phyloP scores from a whole-genome alignment of 2,888 invertebrate species.

The Leptinotarsa rubiginosa region DNA sequence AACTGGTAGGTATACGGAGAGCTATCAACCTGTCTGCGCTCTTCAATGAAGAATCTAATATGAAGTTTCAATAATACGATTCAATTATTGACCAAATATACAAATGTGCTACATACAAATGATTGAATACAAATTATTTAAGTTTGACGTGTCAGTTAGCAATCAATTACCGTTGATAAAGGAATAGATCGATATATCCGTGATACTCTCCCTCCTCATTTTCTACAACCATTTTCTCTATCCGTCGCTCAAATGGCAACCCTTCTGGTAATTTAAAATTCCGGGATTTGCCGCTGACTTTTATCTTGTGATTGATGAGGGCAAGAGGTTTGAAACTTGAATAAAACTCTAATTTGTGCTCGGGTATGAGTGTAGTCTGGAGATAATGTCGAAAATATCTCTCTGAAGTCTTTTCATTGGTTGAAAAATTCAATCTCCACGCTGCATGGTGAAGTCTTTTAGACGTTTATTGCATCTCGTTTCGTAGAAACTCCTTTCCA shows the following conservation, averaged over 20 bases:
- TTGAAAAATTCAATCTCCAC: slow-evolving; percentile 32
- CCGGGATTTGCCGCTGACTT: slow-evolving; percentile 26
- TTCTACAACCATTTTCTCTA: background rate
- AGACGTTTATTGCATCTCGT: slow-evolving; percentile 10
- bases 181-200: background rate
- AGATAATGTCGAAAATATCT: slow-evolving; percentile 37
- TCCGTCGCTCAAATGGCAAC: background rate
- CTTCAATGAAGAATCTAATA: no score
- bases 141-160: background rate
- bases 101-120: background rate
- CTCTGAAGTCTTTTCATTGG: slow-evolving; percentile 19
- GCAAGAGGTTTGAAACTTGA: slow-evolving; percentile 29
- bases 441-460: background rate
- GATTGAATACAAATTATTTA: background rate
- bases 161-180: background rate
- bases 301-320: slow-evolving; percentile 36
- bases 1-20: no score
- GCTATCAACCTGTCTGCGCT: no score
- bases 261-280: slow-evolving; percentile 26
- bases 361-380: slow-evolving; percentile 34
- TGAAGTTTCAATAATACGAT: no score
- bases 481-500: background rate
- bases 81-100: no score
- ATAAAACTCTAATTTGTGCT: slow-evolving; percentile 40
- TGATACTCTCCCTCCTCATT: slow-evolving; percentile 1